A percentile compares a stretch with the other conserved stretches of the same genome.
Conservation (phyloP, 2,113 vertebrate species). For the Tragelaphus buxtoni region DNA sequence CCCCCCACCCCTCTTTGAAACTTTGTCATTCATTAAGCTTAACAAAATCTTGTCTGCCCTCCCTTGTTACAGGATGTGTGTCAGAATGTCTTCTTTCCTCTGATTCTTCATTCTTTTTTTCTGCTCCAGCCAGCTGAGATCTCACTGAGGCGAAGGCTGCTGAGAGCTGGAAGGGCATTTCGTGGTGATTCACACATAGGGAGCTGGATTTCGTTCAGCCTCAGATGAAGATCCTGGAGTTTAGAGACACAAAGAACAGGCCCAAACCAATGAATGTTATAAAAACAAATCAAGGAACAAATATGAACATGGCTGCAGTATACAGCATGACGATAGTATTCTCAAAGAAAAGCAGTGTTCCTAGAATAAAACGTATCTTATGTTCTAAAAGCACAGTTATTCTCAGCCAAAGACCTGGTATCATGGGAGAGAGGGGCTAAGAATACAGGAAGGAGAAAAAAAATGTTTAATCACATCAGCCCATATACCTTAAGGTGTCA, state of each 20-base stretch:
- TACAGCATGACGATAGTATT: background rate
- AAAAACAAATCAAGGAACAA: conserved; percentile 37
- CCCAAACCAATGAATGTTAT: background rate
- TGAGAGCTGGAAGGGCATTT: background rate
- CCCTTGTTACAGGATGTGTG: background rate
- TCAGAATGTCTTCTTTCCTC: background rate
- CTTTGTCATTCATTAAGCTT: background rate
- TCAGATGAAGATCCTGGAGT: background rate
- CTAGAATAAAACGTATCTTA: background rate
- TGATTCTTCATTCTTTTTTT: background rate
- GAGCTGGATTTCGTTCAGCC: background rate
- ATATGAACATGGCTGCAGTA: background rate
- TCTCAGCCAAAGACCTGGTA: background rate
- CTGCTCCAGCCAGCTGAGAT: conserved; percentile 8
- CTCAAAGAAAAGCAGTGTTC: background rate
- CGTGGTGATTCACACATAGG: background rate
- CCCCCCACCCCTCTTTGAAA: background rate
- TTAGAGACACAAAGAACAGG: conserved; percentile 49
- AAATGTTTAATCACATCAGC: background rate
- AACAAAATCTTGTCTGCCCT: conserved; percentile 24
- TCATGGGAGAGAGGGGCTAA: background rate
- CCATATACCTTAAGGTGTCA: background rate
- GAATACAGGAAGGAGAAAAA: background rate
- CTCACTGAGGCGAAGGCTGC: background rate
- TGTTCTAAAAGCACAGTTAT: background rate